These are phyloP conservation scores for Rhizoglyphus robini DNA, from an alignment of 1,140 invertebrate species.

Conservation along the genomic window DNA sequence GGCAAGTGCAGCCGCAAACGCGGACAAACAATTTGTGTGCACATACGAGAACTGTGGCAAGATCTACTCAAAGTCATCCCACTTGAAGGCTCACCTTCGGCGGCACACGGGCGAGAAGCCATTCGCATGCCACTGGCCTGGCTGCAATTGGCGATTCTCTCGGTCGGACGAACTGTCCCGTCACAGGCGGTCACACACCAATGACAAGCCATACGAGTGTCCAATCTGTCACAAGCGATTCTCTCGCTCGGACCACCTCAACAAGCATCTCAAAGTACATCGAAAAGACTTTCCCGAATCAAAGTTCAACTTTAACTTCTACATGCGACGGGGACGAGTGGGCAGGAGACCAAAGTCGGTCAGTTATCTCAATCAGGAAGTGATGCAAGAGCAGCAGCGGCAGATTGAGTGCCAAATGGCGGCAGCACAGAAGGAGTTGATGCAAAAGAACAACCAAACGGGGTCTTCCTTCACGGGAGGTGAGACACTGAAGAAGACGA, in stretches of 20 bases:
- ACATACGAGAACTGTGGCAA: conserved; percentile 46
- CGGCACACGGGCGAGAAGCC: conserved; percentile 59
- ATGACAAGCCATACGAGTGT: conserved; percentile 72
- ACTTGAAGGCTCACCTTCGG: conserved; percentile 80
- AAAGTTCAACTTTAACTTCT: conserved; percentile 3
- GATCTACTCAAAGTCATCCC: conserved; percentile 79
- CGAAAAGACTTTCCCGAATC: conserved; percentile 27
- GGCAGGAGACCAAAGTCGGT: conserved; percentile 10
- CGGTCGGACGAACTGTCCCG: conserved; percentile 72
- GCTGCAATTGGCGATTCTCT: conserved; percentile 76
- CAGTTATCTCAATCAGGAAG: conserved; percentile 12
- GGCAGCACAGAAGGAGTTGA: not conserved
- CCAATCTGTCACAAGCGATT: conserved; percentile 68
- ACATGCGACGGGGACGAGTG: conserved; percentile 4
- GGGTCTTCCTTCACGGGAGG: too few species aligned
- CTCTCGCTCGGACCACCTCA: conserved; percentile 71
- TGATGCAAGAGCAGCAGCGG: conserved; percentile 13
- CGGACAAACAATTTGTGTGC: conserved; percentile 46
- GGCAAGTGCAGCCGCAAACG: not conserved
- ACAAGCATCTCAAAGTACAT: conserved; percentile 77
- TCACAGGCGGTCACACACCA: conserved; percentile 63
- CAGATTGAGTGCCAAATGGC: conserved; percentile 10
- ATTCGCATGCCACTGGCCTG: conserved; percentile 73
- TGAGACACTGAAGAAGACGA: too few species aligned
- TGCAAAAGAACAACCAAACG: too few species aligned